Conservation (phyloP, 2,113 vertebrate species). For the Urocolius indicus region DNA sequence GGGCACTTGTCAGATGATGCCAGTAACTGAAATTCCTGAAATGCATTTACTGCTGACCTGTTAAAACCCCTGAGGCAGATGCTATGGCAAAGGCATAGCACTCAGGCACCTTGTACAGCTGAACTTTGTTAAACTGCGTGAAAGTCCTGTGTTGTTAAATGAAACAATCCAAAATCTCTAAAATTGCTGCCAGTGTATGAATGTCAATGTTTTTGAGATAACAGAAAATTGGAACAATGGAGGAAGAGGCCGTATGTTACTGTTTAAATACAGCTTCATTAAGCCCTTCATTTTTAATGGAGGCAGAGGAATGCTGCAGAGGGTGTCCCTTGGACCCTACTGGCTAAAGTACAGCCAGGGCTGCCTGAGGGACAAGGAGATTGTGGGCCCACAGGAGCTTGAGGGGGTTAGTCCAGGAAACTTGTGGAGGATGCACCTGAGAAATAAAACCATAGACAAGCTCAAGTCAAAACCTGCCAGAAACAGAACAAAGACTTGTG, state of each 20-base stretch:
- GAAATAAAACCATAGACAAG: not conserved
- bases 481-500: not conserved
- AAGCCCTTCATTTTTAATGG: not conserved
- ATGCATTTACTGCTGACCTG: not conserved
- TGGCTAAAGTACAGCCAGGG: fast-evolving
- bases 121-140: conserved; percentile 1
- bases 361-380: fast-evolving
- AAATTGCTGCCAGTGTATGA: not conserved
- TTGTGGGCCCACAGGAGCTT: not conserved
- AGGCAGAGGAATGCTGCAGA: not conserved
- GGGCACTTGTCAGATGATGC: not conserved
- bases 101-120: conserved; percentile 10
- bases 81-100: not conserved
- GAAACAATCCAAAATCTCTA: not conserved
- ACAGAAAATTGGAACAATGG: conserved; percentile 46
- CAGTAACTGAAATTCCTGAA: conserved; percentile 29
- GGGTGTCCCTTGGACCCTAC: not conserved
- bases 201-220: conserved; percentile 8
- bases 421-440: not conserved
- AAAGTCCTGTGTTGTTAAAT: conserved; percentile 17
- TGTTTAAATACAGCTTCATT: not conserved
- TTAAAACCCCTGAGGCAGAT: not conserved
- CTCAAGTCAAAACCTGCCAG: not conserved
- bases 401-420: not conserved
- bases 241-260: not conserved